Evolutionary conservation across 1,140 invertebrate species (phyloP).

Genomic region (Bactericera cockerelli): DNA sequence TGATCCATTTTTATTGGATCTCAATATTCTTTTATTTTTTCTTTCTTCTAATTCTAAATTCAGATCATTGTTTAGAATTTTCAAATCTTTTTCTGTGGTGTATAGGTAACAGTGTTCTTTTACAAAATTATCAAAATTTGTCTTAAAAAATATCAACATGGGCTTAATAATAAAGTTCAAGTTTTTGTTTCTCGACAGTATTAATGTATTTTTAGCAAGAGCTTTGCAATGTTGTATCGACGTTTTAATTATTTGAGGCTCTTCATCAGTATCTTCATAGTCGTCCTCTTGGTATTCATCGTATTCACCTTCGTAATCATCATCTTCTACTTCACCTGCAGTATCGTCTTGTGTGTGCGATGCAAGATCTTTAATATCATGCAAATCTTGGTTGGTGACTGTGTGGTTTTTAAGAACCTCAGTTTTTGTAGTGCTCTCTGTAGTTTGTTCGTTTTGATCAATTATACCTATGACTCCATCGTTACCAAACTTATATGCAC

Average conservation of each 20-base stretch:
- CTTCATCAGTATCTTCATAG: not conserved
- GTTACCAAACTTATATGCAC: too few relatives aligned
- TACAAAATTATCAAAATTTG: slow-evolving; percentile 4
- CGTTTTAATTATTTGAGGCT: not conserved
- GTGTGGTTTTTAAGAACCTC: too few relatives aligned
- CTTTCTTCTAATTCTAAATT: not conserved
- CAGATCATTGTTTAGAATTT: not conserved
- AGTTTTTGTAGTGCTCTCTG: too few relatives aligned
- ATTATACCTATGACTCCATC: too few relatives aligned
- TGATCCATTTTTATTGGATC: slow-evolving; percentile 6
- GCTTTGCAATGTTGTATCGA: not conserved
- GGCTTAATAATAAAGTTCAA: not conserved
- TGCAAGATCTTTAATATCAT: too few relatives aligned
- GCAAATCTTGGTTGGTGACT: too few relatives aligned
- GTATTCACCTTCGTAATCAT: not conserved
- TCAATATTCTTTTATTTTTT: not conserved
- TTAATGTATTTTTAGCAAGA: not conserved
- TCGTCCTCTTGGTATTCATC: not conserved
- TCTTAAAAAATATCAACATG: slow-evolving; percentile 1
- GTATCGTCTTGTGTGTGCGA: not conserved
- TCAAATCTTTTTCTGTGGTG: not conserved
- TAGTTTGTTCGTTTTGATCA: too few relatives aligned
- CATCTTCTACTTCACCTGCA: not conserved
- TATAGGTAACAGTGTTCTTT: slow-evolving; percentile 8
- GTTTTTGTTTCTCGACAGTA: not conserved